Base-by-base conservation (phyloP, 2,888 invertebrate genomes). In the Megastigmus dorsalis region DNA sequence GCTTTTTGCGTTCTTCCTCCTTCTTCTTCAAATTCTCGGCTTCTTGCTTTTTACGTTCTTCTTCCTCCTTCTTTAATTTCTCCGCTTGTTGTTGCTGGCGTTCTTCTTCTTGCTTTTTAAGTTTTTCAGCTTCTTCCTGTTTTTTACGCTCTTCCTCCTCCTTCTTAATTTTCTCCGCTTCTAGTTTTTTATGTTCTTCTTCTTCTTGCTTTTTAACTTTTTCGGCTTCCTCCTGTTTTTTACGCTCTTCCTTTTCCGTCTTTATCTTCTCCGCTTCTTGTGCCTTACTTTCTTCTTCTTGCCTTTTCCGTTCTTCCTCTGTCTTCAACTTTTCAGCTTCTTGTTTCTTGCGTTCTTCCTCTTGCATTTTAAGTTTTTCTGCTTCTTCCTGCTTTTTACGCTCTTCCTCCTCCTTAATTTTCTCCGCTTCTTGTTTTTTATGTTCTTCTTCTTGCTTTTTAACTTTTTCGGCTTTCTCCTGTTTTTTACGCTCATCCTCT, bases 81-180 rank as follows among this genome's bases (percentile, higher is more conserved):
- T 78, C 67, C 48, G 38, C 69, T 77, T 55, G 71, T 77, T 55
- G 71, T 38, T 74, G 59, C 69, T 70, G 50, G 9, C 23, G 26
- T 67, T 74, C 52, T 55, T 63, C 38, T 77, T 67, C 41, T 69
- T 54, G 55, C 67, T 67, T 75, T 66, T 54, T 79, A 72, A 38
- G 77, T 48, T 87, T 87, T 9, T 59, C 84, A 59, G 85, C 84
- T 52, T 84, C 81, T 10, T 59, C 43, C 20, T 55, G 23, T 23
- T 85, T 85, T 41, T 82, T 82, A 36, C 50, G 41, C 5, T 81
- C 82, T 43, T 88, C 86, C 75, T 85, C 86, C 41, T 86, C 87
- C n/a, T n/a, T n/a, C n/a, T n/a, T n/a, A n/a, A n/a, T n/a, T 33
- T 87, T 55, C 54, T 60, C 69, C 45, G 48, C 50, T 60, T 79